Percentiles rank a stretch among this genome's conserved stretches.
Evolutionary conservation across 2,113 vertebrate species (phyloP).

Genomic region (Corythaeola cristata): DNA sequence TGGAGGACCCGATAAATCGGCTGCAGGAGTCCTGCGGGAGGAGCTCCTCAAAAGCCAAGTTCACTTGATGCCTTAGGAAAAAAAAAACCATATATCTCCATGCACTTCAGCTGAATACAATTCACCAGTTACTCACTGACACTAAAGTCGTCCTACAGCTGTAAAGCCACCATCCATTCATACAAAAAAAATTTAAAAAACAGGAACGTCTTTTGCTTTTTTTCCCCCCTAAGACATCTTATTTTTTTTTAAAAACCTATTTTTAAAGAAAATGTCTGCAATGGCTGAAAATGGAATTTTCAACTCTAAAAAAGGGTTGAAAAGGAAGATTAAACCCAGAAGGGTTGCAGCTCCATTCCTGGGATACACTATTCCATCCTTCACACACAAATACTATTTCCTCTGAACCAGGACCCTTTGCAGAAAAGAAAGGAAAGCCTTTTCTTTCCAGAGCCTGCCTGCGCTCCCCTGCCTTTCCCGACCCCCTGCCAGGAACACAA

Average conservation of each 20-base stretch:
- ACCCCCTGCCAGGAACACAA: neutral
- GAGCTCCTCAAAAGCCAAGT: neutral
- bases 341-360: neutral
- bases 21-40: neutral
- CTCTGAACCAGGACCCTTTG: neutral
- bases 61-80: neutral
- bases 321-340: neutral
- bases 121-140: neutral
- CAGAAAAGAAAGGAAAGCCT: neutral
- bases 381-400: fast-evolving
- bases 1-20: fast-evolving
- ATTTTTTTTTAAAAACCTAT: no score
- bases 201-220: neutral
- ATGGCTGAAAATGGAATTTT: neutral
- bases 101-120: neutral
- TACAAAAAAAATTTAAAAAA: neutral
- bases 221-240: fast-evolving
- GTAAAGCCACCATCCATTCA: neutral
- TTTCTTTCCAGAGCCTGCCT: neutral
- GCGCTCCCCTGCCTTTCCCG: neutral
- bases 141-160: neutral
- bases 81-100: neutral
- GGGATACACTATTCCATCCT: neutral
- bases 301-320: neutral
- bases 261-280: neutral